Conservation (phyloP, 1,140 invertebrate species). For the Macrobrachium nipponense region DNA sequence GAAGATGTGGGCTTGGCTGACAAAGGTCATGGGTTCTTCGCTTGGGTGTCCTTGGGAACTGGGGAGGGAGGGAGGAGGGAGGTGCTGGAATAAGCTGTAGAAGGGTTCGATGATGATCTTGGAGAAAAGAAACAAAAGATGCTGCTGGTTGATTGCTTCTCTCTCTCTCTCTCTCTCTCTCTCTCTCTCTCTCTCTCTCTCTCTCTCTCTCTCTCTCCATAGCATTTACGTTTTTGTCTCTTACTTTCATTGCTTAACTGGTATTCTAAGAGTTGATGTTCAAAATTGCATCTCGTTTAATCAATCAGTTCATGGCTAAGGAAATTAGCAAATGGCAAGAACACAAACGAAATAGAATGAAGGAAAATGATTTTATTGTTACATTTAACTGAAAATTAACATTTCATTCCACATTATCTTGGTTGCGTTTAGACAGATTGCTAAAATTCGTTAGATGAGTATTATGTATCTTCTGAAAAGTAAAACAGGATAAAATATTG, state of each 20-base stretch:
- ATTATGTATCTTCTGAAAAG: no score
- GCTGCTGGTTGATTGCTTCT: constrained; percentile 2
- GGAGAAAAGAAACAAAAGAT: background rate
- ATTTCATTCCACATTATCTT: no score
- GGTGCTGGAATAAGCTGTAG: background rate
- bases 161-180: constrained; percentile 27
- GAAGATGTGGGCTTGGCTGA: background rate
- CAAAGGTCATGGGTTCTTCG: background rate
- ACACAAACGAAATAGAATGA: no score
- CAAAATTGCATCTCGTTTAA: background rate
- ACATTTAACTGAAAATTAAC: no score
- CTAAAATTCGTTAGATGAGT: no score
- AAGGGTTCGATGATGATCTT: background rate
- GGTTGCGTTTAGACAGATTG: no score
- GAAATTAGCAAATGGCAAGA: no score
- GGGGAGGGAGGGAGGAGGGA: background rate
- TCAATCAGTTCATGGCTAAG: no score
- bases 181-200: constrained; percentile 29
- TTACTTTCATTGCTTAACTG: background rate
- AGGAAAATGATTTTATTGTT: no score
- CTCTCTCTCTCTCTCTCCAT: constrained; percentile 16
- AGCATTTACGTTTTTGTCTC: background rate
- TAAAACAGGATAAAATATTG: no score
- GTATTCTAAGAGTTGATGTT: background rate
- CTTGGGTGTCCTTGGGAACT: background rate